A percentile compares a stretch with the other conserved stretches of the same genome.
Conservation (phyloP, 2,113 vertebrate species). For the Pelecanoides urinatrix region DNA sequence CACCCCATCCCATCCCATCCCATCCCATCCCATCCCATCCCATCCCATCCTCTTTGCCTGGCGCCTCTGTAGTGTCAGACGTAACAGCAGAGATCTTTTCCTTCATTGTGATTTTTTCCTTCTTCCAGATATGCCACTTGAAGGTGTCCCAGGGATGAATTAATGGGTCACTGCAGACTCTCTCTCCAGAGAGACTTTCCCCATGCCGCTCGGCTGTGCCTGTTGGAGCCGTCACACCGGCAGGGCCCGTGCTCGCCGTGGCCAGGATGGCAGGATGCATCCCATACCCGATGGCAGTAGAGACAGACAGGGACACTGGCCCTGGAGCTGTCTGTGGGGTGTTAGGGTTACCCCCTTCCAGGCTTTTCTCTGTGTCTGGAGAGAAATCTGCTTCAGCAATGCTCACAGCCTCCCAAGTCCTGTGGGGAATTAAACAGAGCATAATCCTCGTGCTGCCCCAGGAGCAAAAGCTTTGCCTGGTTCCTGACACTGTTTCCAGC, state of each 20-base stretch:
- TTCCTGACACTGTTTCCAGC: neutral
- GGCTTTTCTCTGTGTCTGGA: neutral
- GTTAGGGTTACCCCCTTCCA: neutral
- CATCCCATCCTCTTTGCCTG: neutral
- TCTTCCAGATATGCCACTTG: neutral
- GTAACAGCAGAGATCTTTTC: neutral
- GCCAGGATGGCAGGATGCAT: neutral
- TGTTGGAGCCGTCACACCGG: neutral
- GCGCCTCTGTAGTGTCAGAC: neutral
- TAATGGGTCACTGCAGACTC: neutral
- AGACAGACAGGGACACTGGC: neutral
- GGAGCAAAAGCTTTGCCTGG: neutral
- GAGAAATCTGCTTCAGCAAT: neutral
- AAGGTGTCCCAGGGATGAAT: neutral
- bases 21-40: neutral
- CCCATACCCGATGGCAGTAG: neutral
- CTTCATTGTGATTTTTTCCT: neutral
- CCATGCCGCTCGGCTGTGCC: fast-evolving
- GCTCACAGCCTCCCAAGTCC: neutral
- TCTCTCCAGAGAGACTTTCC: neutral
- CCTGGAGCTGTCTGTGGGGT: neutral
- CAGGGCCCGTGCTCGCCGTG: fast-evolving
- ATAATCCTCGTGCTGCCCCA: neutral
- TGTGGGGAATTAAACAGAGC: neutral
- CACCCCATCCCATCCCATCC: neutral